Evolutionary conservation across 2,113 vertebrate species (phyloP), one percentile per base, ranked within the genome.

Genomic region (Pipa parva): DNA sequence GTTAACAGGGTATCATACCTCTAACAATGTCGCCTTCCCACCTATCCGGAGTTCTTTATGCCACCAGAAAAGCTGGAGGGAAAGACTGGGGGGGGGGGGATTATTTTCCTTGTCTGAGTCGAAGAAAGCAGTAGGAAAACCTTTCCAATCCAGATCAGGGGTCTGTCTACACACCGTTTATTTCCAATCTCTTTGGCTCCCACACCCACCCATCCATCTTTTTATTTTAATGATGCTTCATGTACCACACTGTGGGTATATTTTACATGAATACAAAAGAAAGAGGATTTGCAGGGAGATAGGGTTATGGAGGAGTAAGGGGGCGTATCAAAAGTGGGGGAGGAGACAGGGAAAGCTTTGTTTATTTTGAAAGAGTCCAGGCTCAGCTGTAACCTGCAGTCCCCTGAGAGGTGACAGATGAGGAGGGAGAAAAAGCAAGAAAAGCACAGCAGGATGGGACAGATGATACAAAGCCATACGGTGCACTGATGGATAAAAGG

Each of bases 361-460:
- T 70, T 70, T 70, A 70, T 70, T 60, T 61, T 42, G 58, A 61
- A 45, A 54, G 63, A 70, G 58, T 54, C 50, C 48, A 61, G 65
- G 65, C 65, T 69, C 65, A 69, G 65, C 65, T 69, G 65, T 52
- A 69, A 59, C 65, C 65, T 69, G 65, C 46, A 24, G 48, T 70
- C 66, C 33, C 58, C 24, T 20, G 66, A 61, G 66, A 61, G 49
- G 57, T 54, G 36, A 22, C 18, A 49, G 46, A 49, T 21, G 46
- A 54, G 49, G 56, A 51, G 24, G 39, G 37, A 67, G 63, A 45
- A 42, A n/a, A 42, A 10, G 39, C 39, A 42, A 57, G 29, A 51
- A 68, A 69, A 50, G 13, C 48, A 60, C 33, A 60, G 65, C 28
- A 50, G 29, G 56, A 51, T 17, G n/a, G 42, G 46, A 37, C 18